A percentile compares a stretch with the other conserved stretches of the same genome.
phyloP scores from a whole-genome alignment of 2,888 invertebrate genomes.

The Torymus texanus region DNA sequence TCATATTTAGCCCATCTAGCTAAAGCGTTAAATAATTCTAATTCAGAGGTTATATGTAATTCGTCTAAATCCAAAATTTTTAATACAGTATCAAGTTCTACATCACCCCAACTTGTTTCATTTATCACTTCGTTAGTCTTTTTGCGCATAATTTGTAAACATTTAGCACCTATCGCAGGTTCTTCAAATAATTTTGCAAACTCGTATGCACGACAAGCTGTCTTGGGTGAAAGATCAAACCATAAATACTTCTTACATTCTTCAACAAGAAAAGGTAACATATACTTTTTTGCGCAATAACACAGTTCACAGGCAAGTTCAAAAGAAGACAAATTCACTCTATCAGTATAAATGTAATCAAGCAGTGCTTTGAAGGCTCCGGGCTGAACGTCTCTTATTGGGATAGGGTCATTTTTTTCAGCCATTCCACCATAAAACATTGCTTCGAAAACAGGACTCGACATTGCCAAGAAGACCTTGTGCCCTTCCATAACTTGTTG shows the following conservation, averaged over 20 bases:
- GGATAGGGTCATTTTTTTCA: slow-evolving; percentile 85
- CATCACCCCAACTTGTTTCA: slow-evolving; percentile 86
- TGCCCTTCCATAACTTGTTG: slow-evolving; percentile 86
- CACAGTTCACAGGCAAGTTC: slow-evolving; percentile 91
- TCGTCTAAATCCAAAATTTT: slow-evolving; percentile 86
- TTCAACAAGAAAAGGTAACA: slow-evolving; percentile 88
- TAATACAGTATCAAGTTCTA: slow-evolving; percentile 84
- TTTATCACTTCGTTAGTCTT: slow-evolving; percentile 86
- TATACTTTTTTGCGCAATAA: slow-evolving; percentile 92
- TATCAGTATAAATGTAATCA: slow-evolving; percentile 89
- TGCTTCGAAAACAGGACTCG: slow-evolving; percentile 91
- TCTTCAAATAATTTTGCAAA: slow-evolving; percentile 91
- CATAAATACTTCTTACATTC: slow-evolving; percentile 90
- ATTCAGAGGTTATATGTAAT: slow-evolving; percentile 84
- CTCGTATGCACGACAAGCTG: slow-evolving; percentile 90
- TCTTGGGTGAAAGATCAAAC: slow-evolving; percentile 86
- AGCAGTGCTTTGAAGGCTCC: slow-evolving; percentile 89
- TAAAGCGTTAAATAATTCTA: slow-evolving; percentile 86
- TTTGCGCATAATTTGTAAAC: slow-evolving; percentile 87
- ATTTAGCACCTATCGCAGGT: slow-evolving; percentile 87
- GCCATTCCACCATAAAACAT: slow-evolving; percentile 92
- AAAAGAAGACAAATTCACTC: slow-evolving; percentile 86
- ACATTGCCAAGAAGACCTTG: slow-evolving; percentile 89
- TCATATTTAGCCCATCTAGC: slow-evolving; percentile 81
- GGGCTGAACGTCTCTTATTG: slow-evolving; percentile 89